Conservation (phyloP, 2,888 invertebrate species). For the Thysanoteuthis rhombus region DNA sequence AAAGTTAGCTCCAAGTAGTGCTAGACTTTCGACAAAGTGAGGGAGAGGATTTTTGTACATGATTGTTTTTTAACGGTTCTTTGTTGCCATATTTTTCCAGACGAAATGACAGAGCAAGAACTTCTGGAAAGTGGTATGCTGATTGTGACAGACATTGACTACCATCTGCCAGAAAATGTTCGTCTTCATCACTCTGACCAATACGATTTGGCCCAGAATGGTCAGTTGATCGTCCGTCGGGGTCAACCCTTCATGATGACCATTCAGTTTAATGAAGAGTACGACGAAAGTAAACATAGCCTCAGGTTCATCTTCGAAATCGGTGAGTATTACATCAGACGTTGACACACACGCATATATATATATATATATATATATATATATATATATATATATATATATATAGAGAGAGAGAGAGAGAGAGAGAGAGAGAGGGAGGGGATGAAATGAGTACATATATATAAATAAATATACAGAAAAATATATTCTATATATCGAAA, state of each 20-base stretch:
- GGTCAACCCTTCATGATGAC: constrained; percentile 28
- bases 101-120: background rate
- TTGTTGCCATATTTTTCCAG: background rate
- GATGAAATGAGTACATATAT: too few relatives aligned
- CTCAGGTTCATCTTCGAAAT: constrained; percentile 24
- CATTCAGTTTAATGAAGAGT: background rate
- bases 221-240: constrained; percentile 18
- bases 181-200: background rate
- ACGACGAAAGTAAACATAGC: background rate
- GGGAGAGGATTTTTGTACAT: too few relatives aligned
- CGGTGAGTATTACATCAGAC: background rate
- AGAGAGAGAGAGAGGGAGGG: too few relatives aligned
- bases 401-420: too few relatives aligned
- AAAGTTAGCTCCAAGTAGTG: too few relatives aligned
- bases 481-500: too few relatives aligned
- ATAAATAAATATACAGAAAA: too few relatives aligned
- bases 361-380: background rate
- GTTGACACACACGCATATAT: background rate
- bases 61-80: background rate
- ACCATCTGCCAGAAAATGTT: background rate
- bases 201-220: constrained; percentile 12
- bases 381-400: too few relatives aligned
- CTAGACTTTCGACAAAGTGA: too few relatives aligned
- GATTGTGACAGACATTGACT: constrained; percentile 1
- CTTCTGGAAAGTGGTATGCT: background rate